Evolutionary conservation across 2,797 vertebrate genomes (phyloP), one percentile per base, ranked within the genome.

Genomic region (Melanogrammus aeglefinus): DNA sequence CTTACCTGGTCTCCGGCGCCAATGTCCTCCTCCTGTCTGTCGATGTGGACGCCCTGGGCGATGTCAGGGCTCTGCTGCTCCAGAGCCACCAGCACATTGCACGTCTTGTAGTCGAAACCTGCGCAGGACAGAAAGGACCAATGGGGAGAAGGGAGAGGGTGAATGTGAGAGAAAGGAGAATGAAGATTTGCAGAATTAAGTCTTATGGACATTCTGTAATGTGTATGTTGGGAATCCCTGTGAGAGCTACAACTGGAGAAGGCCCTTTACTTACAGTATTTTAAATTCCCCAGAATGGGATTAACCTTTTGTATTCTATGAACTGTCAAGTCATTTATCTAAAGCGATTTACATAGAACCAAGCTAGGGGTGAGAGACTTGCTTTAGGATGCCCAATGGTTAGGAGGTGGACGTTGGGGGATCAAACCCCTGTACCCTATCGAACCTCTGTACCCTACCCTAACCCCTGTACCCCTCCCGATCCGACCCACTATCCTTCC

Each of bases 91-190:
- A 99, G 92, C 82, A 99, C 97, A 1, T 99, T 99, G 79, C 98
- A 99, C 3, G 98, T 99, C 92, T 99, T 99, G 82, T 98, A 99
- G 93, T 99, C 98, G 33, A 99, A 99, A 80, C 98, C 98, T 99
- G 51, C 44, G 4, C 38, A 7, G 41, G n/a, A 35, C 74, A n/a
- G 36, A 33, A 5, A 21, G 14, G 2, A 35, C 39, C 38, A 29
- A 69, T 29, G 71, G 16, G 12, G 33, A 29, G 74, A 4, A 33
- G 9, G 27, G 10, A 66, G 24, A 0, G 29, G 1, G n/a, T 57
- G 31, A 27, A 51, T 13, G 21, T 14, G 9, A 35, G 33, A 73
- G 16, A 7, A 76, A 35, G 44, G 18, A 38, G 35, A 51, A 51
- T 44, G 41, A 44, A 13, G 16, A 16, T 4, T 51, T 51, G 1